These are phyloP conservation scores for Laticauda colubrina DNA, from an alignment of 2,113 vertebrate genomes.

Conservation along the genomic window DNA sequence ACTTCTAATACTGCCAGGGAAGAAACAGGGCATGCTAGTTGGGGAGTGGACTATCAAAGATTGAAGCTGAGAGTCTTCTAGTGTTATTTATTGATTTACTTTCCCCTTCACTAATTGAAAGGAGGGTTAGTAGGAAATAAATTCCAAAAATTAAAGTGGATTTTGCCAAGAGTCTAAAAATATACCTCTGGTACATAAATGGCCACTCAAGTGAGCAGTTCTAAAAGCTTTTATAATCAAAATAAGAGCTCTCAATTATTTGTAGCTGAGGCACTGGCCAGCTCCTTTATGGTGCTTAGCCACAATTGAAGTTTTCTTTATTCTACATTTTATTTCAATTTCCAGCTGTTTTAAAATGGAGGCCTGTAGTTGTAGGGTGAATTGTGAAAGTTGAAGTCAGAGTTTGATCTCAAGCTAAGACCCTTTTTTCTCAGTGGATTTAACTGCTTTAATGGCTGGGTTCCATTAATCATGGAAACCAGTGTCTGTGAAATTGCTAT, in stretches of 20 bases:
- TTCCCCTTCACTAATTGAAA: background rate
- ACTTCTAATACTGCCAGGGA: background rate
- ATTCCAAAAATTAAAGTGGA: background rate
- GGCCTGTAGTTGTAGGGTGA: background rate
- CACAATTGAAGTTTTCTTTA: background rate
- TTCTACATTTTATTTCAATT: background rate
- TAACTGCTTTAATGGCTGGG: background rate
- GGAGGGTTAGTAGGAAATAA: background rate
- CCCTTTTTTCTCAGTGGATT: background rate
- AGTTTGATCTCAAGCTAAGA: background rate
- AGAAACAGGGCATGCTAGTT: background rate
- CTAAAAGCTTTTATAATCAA: background rate
- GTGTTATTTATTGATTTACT: background rate
- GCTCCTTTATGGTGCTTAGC: background rate
- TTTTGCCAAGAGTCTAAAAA: background rate
- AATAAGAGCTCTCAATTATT: background rate
- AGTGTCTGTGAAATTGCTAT: background rate
- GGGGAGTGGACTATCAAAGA: background rate
- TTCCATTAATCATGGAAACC: background rate
- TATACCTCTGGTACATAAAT: background rate
- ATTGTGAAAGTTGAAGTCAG: background rate
- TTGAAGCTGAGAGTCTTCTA: background rate
- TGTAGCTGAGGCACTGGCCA: background rate
- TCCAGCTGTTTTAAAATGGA: background rate
- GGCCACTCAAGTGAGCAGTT: background rate